Evolutionary conservation across 2,888 invertebrate genomes (phyloP), one percentile per base, ranked within the genome.

Genomic region (Alviniconcha strummeri): DNA sequence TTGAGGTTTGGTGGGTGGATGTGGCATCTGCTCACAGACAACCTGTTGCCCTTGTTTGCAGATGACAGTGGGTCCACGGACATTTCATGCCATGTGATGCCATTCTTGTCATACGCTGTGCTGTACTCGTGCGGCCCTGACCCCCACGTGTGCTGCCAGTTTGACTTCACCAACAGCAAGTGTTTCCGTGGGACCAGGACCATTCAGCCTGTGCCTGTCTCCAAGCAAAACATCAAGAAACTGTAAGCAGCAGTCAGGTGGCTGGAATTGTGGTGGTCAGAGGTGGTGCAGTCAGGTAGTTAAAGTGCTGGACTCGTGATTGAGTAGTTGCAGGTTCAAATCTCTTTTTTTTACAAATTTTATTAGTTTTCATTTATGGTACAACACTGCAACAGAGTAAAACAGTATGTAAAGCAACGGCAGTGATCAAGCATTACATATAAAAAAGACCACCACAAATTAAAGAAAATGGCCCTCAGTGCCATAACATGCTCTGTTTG

Each of bases 21-120:
- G 36, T 3, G 36, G 36, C 36, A 1, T 36, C 36, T 36, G 36
- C 36, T 36, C 36, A 36, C 36, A 36, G 36, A 36, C 36, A 36
- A 36, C 36, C 36, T 36, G 36, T 36, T 36, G 36, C 36, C 36
- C 36, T 36, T 36, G 36, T 6, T 77, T 60, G 5, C 82, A 85
- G 87, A 86, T 93, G 97, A 97, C 98, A 79, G 80, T 19, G 97
- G 97, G 0, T 95, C 95, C 82, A 97, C 97, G 0, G 98, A 98
- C 89, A 96, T 99, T 89, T 96, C 98, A 82, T 98, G 98, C 0
- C 99, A 99, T 92, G 96, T 99, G 96, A 98, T 99, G 97, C 99
- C 99, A 0, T 99, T 99, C 94, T 98, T 99, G 94, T 97, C 97
- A 2, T 99, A 99, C 90, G 98, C 99, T 92, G 96, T 99, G 11